Evolutionary conservation across 2,888 invertebrate species (phyloP), one percentile per base, ranked within the genome.

Genomic region (Rotaria socialis): DNA sequence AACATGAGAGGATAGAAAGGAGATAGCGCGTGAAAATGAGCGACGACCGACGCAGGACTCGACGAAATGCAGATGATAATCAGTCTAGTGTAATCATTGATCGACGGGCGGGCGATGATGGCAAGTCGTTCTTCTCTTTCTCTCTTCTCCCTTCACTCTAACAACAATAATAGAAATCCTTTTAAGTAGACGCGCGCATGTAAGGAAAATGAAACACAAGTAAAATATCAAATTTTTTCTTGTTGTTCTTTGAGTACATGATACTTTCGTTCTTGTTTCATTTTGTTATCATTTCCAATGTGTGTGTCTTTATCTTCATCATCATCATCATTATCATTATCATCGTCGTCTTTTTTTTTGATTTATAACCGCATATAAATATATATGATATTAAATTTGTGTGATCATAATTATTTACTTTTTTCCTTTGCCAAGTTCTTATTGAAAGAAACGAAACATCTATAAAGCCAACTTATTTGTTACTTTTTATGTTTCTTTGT

Each of bases 151-250:
- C 67, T 67, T 67, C 35, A 67, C 35, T 35, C 67, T 27, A 67
- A 67, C 27, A 67, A 67, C 67, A 67, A 67, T 67, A 67, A 67
- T 67, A 67, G 67, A 67, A 67, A 67, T 67, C 67, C 67, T 67
- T 67, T 67, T 67, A 67, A 67, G 67, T 67, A 67, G 67, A 2
- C 27, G 27, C 14, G 67, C 35, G 67, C 27, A 35, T 67, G 67
- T n/a, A 67, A 67, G 67, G 35, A 67, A 67, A 16, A 35, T 35
- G 35, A 67, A 67, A 14, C 27, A 67, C 27, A 67, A 67, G 35
- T 35, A 67, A 67, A 67, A 67, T 67, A 67, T 67, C 67, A 67
- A 67, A 27, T 67, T 67, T 67, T 67, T 35, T 27, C 24, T 27
- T 52, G 11, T 52, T 52, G 52, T 52, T 11, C 16, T 52, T 16